Percentiles rank a stretch among this genome's conserved stretches.
Conservation (phyloP, 2,797 vertebrate species). For the Vultur gryphus region DNA sequence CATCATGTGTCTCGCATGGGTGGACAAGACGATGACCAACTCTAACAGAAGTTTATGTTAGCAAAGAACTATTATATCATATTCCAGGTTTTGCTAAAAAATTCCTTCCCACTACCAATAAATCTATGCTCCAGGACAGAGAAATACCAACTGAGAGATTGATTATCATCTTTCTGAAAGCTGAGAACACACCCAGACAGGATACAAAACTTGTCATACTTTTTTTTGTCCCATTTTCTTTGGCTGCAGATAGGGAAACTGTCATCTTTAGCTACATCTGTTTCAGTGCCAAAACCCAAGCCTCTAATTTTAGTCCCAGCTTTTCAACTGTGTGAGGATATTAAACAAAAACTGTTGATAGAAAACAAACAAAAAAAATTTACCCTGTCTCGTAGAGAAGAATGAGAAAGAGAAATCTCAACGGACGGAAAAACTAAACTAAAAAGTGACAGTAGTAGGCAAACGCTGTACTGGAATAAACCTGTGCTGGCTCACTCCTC, state of each 20-base stretch:
- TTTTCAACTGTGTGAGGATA: not conserved
- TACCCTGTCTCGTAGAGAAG: not conserved
- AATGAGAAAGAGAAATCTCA: not conserved
- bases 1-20: not conserved
- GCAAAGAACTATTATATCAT: not conserved
- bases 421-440: not conserved
- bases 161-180: not conserved
- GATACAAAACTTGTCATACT: not conserved
- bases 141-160: not conserved
- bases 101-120: not conserved
- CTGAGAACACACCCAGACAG: not conserved
- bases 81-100: not conserved
- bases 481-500: not conserved
- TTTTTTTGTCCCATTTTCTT: not conserved
- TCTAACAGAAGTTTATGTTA: not conserved
- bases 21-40: not conserved
- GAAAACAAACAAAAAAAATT: not conserved
- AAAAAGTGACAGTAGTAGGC: not conserved
- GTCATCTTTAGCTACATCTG: not conserved
- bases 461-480: not conserved
- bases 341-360: not conserved
- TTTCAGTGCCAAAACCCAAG: not conserved
- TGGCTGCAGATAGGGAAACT: not conserved
- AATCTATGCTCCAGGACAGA: not conserved
- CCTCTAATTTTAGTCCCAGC: not conserved